Evolutionary conservation across 2,888 invertebrate genomes (phyloP), one percentile per base, ranked within the genome.

Genomic region (Eurois occulta): DNA sequence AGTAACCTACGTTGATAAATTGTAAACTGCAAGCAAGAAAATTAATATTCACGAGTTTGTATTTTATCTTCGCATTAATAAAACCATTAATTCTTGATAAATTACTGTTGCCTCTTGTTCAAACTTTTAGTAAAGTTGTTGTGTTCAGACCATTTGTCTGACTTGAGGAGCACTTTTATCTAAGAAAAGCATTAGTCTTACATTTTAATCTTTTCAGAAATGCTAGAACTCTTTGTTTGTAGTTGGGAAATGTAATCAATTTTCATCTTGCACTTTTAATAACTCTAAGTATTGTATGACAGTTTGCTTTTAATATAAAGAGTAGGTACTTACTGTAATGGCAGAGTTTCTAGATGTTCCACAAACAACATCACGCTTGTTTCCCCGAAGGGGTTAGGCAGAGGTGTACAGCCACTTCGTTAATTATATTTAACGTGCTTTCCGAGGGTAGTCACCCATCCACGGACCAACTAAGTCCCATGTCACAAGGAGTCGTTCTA

Each of bases 61-160:
- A 80, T 78, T 86, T 79, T 76, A 85, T 75, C 78, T 65, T 73
- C 66, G 68, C 86, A 78, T 86, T 86, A 83, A 83, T 83, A 83
- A 86, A 79, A 86, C 74, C 71, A 82, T 87, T 83, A 81, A 85
- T 84, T 85, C 78, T 86, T 87, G 86, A 86, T 81, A 86, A 86
- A 86, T 86, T 71, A 78, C 78, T 52, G 75, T 81, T 81, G 83
- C 77, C 78, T 75, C 80, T 86, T 79, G 83, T 77, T 74, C 71
- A 55, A 78, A 86, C 55, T 78, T 87, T 87, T 21, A 55, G 67
- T 68, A 68, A 80, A 87, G 85, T 85, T 85, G 75, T 76, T 77
- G 80, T 67, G 73, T 86, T 67, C 69, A n/a, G 48, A 77, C 65
- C 86, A 87, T 87, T 86, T 78, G 75, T 86, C 75, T 81, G 68